These are phyloP conservation scores for Apotomis turbidana DNA, from an alignment of 2,888 invertebrate genomes.

Conservation along the genomic window DNA sequence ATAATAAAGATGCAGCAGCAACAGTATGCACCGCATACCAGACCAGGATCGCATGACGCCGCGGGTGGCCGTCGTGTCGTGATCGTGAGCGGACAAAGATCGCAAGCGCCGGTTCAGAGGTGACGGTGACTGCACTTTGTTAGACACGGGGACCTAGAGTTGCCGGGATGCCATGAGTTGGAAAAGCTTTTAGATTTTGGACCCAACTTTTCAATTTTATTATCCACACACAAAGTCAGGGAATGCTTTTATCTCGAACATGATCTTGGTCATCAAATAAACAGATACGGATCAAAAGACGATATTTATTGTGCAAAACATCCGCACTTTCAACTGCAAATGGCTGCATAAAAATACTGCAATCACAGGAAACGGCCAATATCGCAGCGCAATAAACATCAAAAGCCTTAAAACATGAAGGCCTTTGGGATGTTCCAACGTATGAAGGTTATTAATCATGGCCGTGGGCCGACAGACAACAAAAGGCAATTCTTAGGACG, in stretches of 20 bases:
- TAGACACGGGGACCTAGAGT: slow-evolving; percentile 20
- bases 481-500: slow-evolving; percentile 61
- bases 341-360: slow-evolving; percentile 16
- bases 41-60: slow-evolving; percentile 56
- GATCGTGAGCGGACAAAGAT: slow-evolving; percentile 44
- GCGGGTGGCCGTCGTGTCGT: slow-evolving; percentile 55
- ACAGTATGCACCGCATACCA: slow-evolving; percentile 42
- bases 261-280: neutral
- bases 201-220: too few species aligned
- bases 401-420: slow-evolving; percentile 20
- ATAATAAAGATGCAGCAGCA: slow-evolving; percentile 24
- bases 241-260: neutral
- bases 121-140: slow-evolving; percentile 42
- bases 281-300: slow-evolving; percentile 21
- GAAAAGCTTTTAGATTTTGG: neutral
- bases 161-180: neutral
- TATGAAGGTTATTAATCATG: slow-evolving; percentile 48
- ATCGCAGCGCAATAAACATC: slow-evolving; percentile 17
- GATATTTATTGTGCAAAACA: slow-evolving; percentile 12
- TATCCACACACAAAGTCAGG: too few species aligned
- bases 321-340: slow-evolving; percentile 3
- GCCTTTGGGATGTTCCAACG: slow-evolving; percentile 22
- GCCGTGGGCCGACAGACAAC: slow-evolving; percentile 57
- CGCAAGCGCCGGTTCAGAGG: slow-evolving; percentile 47
- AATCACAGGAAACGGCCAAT: slow-evolving; percentile 20